Percentiles rank a stretch among this genome's conserved stretches.
Conservation (phyloP, 1,140 invertebrate genomes). For the Leptinotarsa texana region DNA sequence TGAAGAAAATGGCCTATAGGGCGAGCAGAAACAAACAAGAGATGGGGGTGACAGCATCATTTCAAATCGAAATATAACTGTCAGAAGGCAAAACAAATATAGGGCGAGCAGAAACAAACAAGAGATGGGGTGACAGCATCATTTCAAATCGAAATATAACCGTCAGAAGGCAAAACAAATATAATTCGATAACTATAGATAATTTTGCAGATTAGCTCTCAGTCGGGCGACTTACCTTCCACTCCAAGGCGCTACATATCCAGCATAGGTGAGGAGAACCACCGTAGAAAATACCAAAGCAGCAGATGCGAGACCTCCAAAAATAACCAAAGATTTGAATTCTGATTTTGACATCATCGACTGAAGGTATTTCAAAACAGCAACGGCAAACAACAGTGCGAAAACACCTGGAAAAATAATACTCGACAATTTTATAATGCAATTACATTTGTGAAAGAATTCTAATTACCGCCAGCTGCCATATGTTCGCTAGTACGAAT, state of each 20-base stretch:
- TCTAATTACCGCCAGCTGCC: slow-evolving; percentile 83
- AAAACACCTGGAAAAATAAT: slow-evolving; percentile 80
- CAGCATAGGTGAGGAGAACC: slow-evolving; percentile 87
- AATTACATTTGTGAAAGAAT: not conserved
- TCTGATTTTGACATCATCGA: slow-evolving; percentile 87
- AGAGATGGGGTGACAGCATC: too few species aligned
- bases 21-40: too few species aligned
- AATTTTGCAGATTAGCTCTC: too few species aligned
- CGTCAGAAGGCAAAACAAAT: too few species aligned
- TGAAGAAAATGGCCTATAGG: too few species aligned
- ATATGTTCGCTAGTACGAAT: slow-evolving; percentile 99
- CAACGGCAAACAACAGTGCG: slow-evolving; percentile 88
- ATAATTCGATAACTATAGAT: too few species aligned
- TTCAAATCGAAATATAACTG: too few species aligned
- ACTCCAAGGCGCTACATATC: slow-evolving; percentile 97
- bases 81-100: too few species aligned
- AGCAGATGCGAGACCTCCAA: slow-evolving; percentile 77
- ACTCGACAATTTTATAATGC: slow-evolving; percentile 25
- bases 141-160: too few species aligned
- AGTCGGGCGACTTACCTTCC: slow-evolving; percentile 68
- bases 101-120: too few species aligned
- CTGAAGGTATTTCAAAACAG: slow-evolving; percentile 86
- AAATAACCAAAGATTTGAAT: slow-evolving; percentile 87
- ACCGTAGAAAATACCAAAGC: slow-evolving; percentile 82
- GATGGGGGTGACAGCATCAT: too few species aligned